Base-by-base conservation (phyloP, 2,113 vertebrate species). In the Aix galericulata region DNA sequence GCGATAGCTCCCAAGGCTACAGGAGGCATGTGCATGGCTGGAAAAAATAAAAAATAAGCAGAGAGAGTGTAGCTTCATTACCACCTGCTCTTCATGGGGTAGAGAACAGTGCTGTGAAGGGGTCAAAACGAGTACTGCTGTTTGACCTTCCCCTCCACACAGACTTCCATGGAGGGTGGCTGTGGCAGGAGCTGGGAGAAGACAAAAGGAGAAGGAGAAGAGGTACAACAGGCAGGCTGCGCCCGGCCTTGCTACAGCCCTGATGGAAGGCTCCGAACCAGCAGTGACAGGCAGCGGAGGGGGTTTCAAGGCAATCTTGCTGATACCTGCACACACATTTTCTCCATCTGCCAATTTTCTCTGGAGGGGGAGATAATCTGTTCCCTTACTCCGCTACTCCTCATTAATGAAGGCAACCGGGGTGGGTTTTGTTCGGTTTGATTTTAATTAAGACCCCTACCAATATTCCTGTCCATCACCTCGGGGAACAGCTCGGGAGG, bases 401-500 rank as follows among this genome's bases (percentile, higher is more conserved):
- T 95, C 79, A 72, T 78, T 88, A 92, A 71, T 79, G 80, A 83
- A 92, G 76, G 48, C 53, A 88, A 95, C 74, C 5, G 3, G 42
- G 34, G 26, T 72, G 60, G 4, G 14, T 82, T 96, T 91, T 46
- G 78, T 86, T 95, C 83, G 58, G 69, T 69, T 88, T 86, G 40
- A 86, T 94, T 95, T 95, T 95, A 95, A 95, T 96, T 93, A 92
- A 95, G 91, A 96, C 77, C 31, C 21, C 74, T 71, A 95, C 86
- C 86, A 96, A 84, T 80, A 82, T 4, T 46, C 6, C 88, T 91
- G 86, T 72, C 90, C 55, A 78, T 92, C 71, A 93, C 85, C 83
- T 89, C 81, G 62, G 77, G 75, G 86, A 96, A 93, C 10, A 22
- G 82, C 79, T 96, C 77, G 88, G 86, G 86, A 94, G 58, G 77